Evolutionary conservation across 2,797 vertebrate species (phyloP).

Genomic region (Ctenosaura bakeri): DNA sequence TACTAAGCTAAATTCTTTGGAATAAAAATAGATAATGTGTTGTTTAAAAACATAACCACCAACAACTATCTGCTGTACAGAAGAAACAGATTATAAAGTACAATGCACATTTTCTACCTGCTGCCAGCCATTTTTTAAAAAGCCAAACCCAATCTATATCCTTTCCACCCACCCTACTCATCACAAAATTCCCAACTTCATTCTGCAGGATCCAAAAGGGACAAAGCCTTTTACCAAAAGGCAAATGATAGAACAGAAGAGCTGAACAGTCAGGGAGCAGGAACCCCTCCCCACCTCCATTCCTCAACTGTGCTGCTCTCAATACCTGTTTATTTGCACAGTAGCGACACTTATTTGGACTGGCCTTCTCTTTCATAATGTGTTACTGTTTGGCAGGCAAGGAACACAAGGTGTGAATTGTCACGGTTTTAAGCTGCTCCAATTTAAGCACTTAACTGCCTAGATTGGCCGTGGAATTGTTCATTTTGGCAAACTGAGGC

Average conservation of each 20-base stretch:
- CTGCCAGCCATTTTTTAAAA: neutral
- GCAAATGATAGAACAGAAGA: neutral
- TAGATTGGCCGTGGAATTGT: too few species aligned
- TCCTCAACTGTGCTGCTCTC: neutral
- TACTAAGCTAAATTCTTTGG: neutral
- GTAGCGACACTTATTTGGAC: neutral
- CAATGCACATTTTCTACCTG: neutral
- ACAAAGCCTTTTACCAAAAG: neutral
- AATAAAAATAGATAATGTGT: neutral
- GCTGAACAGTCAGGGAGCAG: neutral
- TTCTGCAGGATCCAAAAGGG: neutral
- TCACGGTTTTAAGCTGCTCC: neutral
- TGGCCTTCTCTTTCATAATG: neutral
- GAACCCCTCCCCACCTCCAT: neutral
- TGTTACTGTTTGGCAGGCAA: neutral
- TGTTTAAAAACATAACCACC: neutral
- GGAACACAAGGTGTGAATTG: neutral
- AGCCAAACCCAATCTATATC: neutral
- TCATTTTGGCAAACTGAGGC: neutral
- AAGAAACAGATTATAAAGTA: neutral
- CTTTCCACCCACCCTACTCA: neutral
- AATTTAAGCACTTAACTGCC: neutral
- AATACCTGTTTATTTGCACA: slow-evolving; percentile 1
- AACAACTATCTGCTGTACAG: neutral
- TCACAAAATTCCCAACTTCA: neutral